Evolutionary conservation across 2,113 vertebrate species (phyloP).

Genomic region (Platichthys stellatus): DNA sequence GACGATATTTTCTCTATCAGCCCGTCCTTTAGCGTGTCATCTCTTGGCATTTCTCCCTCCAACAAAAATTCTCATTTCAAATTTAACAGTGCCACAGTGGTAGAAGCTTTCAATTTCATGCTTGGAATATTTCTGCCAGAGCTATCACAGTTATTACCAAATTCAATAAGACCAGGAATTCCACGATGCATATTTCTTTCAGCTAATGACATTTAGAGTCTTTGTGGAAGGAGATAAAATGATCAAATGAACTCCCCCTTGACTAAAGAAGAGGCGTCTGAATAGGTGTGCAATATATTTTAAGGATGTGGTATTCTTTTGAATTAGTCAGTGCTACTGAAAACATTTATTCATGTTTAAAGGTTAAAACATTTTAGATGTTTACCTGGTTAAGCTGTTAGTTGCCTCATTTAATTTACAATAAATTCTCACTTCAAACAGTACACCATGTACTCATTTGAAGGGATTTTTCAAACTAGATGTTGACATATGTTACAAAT

Average conservation of each 20-base stretch:
- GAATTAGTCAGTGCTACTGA: background rate
- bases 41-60: slow-evolving; percentile 34
- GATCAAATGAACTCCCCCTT: slow-evolving; percentile 43
- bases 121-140: slow-evolving; percentile 62
- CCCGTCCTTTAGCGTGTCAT: slow-evolving; percentile 22
- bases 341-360: background rate
- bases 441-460: background rate
- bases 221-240: slow-evolving; percentile 58
- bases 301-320: background rate
- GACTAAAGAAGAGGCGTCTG: slow-evolving; percentile 24
- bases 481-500: background rate
- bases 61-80: slow-evolving; percentile 58
- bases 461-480: background rate
- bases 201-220: slow-evolving; percentile 69
- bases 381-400: background rate
- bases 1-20: slow-evolving; percentile 48
- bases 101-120: slow-evolving; percentile 68
- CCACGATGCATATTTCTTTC: slow-evolving; percentile 59
- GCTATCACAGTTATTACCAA: slow-evolving; percentile 63
- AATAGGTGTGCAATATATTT: slow-evolving; percentile 43
- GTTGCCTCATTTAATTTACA: background rate
- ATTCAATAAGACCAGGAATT: slow-evolving; percentile 68
- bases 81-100: slow-evolving; percentile 47
- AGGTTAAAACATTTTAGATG: background rate
- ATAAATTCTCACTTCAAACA: background rate